phyloP scores from a whole-genome alignment of 2,113 vertebrate species.

The Vimba vimba region DNA sequence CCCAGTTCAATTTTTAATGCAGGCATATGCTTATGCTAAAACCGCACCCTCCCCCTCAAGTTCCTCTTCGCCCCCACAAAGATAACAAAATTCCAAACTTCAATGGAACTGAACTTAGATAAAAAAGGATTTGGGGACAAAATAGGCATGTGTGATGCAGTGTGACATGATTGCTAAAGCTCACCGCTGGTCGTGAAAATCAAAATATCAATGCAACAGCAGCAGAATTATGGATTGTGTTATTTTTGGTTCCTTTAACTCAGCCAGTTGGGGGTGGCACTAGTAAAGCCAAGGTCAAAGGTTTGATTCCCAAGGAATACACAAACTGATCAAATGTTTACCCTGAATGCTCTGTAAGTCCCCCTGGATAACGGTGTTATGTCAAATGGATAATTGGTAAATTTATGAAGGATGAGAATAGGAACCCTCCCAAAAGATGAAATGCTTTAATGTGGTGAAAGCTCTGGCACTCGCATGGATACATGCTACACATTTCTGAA shows the following conservation, averaged over 20 bases:
- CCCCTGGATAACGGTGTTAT: not conserved
- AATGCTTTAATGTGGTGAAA: slow-evolving; percentile 8
- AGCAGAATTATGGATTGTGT: not conserved
- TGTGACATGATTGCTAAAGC: not conserved
- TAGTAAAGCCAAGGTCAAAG: not conserved
- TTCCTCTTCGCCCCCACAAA: not conserved
- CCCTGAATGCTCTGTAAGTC: slow-evolving; percentile 4
- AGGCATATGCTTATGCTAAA: slow-evolving; percentile 57
- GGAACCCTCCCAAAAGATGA: not conserved
- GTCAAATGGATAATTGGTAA: slow-evolving; percentile 3
- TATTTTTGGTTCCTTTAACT: not conserved
- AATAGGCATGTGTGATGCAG: not conserved
- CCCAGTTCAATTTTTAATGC: slow-evolving; percentile 58
- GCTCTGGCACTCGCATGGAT: slow-evolving; percentile 11
- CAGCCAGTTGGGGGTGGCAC: not conserved
- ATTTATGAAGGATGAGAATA: slow-evolving; percentile 12
- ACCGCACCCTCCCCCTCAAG: not conserved
- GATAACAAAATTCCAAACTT: slow-evolving; percentile 13
- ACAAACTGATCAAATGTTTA: slow-evolving; percentile 4
- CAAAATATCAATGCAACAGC: slow-evolving; percentile 19
- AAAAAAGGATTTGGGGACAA: slow-evolving; percentile 11
- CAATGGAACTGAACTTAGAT: slow-evolving; percentile 24
- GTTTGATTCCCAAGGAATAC: slow-evolving; percentile 7
- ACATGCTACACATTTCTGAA: slow-evolving; percentile 3
- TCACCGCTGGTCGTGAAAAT: not conserved